Base-by-base conservation (phyloP, 53 echinoderm and acorn worm species). In the Echinarachnius parma region DNA sequence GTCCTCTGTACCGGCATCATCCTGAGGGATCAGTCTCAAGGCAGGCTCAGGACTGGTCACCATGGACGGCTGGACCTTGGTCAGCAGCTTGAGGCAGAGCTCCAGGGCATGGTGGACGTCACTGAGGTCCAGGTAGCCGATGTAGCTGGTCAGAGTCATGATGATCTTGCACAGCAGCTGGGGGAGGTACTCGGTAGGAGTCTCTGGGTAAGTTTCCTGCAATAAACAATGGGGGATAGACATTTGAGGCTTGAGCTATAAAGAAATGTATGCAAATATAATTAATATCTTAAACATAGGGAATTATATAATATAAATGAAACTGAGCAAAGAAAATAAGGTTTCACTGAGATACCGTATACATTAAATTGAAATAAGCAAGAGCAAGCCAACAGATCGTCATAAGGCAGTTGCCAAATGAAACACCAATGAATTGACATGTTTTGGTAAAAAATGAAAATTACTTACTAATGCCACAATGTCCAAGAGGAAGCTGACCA, bases 41-140 rank as follows among this genome's bases (percentile, higher is more conserved):
- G 78, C 60, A 16, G 87, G 84, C 29, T 85, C 57, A 0, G 98
- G 98, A 39, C 91, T 91, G 33, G 80, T 88, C 8, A 90, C 98
- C 98, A 98, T 98, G 29, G 98, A 98, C 20, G 98, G 98, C 33
- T 90, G 98, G n/a, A 98, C 98, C 62, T 98, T 98, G 59, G 98
- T 98, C 75, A 98, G 88, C 1, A 98, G 82, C 60, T 98, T 98
- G 31, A 75, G 76, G 75, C 98, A 98, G 27, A 98, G 91, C 31
- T 81, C 77, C 34, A 98, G 74, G 18, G 82, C 85, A 62, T 88
- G 86, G 27, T 98, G 92, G 53, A 98, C 86, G 28, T 91, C 98
- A 10, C 60, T 68, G 11, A 92, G 64, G 52, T 77, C 78, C 27
- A 98, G 76, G 58, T 91, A 77, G 28, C 74, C 64, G 32, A 82